These are phyloP conservation scores for Melopsittacus undulatus DNA, from an alignment of 2,797 vertebrate genomes.

Conservation along the genomic window DNA sequence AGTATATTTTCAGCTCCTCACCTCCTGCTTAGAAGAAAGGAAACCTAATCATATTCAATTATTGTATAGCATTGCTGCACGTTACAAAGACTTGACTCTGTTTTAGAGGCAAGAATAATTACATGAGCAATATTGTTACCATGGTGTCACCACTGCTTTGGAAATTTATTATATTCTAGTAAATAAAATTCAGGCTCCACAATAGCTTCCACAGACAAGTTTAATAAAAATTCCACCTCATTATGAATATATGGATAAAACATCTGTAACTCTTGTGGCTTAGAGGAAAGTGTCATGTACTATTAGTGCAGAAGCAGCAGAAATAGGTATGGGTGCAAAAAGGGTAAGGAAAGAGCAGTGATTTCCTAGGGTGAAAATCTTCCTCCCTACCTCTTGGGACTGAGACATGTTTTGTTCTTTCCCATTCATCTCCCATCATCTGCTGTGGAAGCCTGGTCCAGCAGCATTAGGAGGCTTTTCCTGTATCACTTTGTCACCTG, in stretches of 20 bases:
- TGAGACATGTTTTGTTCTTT: background rate
- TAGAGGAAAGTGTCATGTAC: background rate
- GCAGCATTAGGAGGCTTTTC: background rate
- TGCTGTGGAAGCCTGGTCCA: background rate
- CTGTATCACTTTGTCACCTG: background rate
- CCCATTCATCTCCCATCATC: background rate
- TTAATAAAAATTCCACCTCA: constrained; percentile 57
- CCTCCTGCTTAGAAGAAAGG: constrained; percentile 55
- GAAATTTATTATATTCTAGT: constrained; percentile 52
- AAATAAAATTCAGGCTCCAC: constrained; percentile 55
- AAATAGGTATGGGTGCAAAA: background rate
- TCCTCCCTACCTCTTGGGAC: background rate
- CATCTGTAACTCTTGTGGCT: background rate
- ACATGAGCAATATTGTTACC: constrained; percentile 68
- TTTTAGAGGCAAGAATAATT: constrained; percentile 62
- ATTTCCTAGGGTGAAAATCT: background rate
- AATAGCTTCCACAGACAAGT: constrained; percentile 48
- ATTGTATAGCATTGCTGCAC: constrained; percentile 4
- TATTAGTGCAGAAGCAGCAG: background rate
- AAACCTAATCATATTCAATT: constrained; percentile 45
- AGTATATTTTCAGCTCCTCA: constrained; percentile 43
- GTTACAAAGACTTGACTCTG: constrained; percentile 40
- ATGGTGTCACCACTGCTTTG: constrained; percentile 36
- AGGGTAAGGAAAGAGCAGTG: background rate
- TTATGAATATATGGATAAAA: constrained; percentile 54